A percentile compares a stretch with the other conserved stretches of the same genome.
Conservation (phyloP, 1,140 invertebrate genomes). For the Drosophila persimilis region DNA sequence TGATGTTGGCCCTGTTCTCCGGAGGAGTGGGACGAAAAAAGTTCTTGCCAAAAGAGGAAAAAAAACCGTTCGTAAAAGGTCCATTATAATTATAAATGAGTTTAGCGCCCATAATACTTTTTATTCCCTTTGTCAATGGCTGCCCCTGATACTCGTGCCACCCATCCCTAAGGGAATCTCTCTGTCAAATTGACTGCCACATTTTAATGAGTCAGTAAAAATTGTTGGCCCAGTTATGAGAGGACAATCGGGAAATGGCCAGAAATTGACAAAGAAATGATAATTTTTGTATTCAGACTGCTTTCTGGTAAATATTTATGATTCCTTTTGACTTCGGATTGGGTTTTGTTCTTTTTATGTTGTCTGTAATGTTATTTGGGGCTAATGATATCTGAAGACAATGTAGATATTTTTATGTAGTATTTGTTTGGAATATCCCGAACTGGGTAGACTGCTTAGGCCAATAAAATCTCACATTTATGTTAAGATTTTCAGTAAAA, state of each 20-base stretch:
- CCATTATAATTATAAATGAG: constrained; percentile 82
- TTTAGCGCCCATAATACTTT: constrained; percentile 78
- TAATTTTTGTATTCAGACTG: constrained; percentile 19
- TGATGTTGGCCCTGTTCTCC: constrained; percentile 57
- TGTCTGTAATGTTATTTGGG: constrained; percentile 10
- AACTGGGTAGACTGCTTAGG: neutral
- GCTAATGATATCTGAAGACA: constrained; percentile 11
- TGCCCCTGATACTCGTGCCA: neutral
- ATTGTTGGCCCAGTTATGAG: constrained; percentile 61
- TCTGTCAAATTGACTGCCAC: constrained; percentile 75
- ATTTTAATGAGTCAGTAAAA: constrained; percentile 79
- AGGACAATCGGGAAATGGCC: constrained; percentile 24
- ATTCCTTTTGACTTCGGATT: constrained; percentile 32
- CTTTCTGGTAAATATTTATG: constrained; percentile 53
- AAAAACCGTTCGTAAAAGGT: constrained; percentile 69
- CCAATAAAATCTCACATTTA: too few relatives aligned
- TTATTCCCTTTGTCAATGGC: constrained; percentile 49
- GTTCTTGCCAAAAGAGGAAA: constrained; percentile 37
- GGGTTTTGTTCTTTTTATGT: constrained; percentile 16
- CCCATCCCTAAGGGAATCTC: constrained; percentile 22
- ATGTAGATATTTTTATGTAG: constrained; percentile 2
- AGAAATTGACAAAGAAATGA: constrained; percentile 45
- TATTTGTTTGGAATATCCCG: neutral
- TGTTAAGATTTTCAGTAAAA: too few relatives aligned
- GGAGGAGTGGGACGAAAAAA: constrained; percentile 23